Percentiles rank a stretch among this genome's conserved stretches.
Conservation (phyloP, 2,797 vertebrate genomes). For the Pogoniulus pusillus region DNA sequence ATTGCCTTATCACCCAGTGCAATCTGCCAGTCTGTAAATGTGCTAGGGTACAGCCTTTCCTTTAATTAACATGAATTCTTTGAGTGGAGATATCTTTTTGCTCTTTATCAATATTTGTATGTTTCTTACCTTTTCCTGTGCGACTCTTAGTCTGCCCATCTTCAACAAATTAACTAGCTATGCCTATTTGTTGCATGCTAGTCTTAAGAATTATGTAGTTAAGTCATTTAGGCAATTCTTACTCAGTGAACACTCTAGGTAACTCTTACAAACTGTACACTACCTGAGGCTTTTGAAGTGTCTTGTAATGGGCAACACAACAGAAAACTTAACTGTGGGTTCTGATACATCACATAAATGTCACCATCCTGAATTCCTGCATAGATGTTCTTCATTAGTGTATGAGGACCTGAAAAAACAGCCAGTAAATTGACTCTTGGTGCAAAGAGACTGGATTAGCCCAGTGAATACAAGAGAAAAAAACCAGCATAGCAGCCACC, state of each 20-base stretch:
- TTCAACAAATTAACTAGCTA: neutral
- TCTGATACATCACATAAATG: neutral
- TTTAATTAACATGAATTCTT: neutral
- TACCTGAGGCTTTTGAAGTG: accelerated
- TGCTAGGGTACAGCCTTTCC: neutral
- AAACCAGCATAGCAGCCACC: neutral
- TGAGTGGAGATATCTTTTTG: neutral
- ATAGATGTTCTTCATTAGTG: neutral
- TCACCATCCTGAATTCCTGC: neutral
- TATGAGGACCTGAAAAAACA: neutral
- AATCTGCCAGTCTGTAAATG: neutral
- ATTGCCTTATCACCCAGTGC: too few species aligned
- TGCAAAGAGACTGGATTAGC: conserved; percentile 15
- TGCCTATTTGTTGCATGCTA: neutral
- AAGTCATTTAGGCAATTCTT: neutral
- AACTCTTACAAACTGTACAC: neutral
- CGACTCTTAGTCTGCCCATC: neutral
- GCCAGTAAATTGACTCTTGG: neutral
- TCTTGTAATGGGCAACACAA: neutral
- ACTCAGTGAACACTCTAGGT: neutral
- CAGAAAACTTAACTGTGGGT: neutral
- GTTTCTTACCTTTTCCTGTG: neutral
- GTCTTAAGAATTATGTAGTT: neutral
- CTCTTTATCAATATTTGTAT: neutral
- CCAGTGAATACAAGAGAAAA: neutral